phyloP scores from a whole-genome alignment of 2,797 vertebrate genomes.

The Apogon hyalosoma region DNA sequence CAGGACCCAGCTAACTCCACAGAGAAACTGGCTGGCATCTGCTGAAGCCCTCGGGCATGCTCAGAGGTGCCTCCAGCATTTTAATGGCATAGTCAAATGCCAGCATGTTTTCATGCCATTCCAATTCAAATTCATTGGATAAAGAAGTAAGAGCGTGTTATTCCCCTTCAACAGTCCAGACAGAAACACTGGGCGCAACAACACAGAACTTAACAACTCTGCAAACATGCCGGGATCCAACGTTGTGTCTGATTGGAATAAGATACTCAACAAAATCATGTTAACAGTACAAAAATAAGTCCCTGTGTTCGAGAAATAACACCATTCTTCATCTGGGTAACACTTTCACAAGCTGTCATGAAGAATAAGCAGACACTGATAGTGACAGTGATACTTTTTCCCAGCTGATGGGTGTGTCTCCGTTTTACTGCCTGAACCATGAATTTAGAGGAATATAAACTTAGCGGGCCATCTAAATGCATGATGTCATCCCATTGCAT shows the following conservation, averaged over 20 bases:
- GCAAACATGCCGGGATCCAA: conserved; percentile 75
- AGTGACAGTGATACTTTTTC: conserved; percentile 7
- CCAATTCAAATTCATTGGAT: conserved; percentile 86
- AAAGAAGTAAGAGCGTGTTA: conserved; percentile 81
- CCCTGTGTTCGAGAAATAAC: conserved; percentile 21
- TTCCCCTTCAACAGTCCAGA: conserved; percentile 81
- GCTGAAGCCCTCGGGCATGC: conserved; percentile 84
- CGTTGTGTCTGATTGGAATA: conserved; percentile 70
- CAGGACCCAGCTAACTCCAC: conserved; percentile 75
- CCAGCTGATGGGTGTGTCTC: conserved; percentile 44
- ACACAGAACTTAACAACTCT: conserved; percentile 75
- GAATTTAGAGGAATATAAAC: conserved; percentile 54
- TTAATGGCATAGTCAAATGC: conserved; percentile 89
- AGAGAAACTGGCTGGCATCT: conserved; percentile 84
- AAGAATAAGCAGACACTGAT: conserved; percentile 27
- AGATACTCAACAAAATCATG: conserved; percentile 60
- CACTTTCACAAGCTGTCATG: conserved; percentile 23
- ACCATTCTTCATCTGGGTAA: conserved; percentile 39
- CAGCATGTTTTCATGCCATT: conserved; percentile 87
- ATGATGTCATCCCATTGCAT: conserved; percentile 65
- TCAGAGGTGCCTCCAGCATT: conserved; percentile 89
- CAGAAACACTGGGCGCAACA: conserved; percentile 76
- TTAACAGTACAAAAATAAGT: conserved; percentile 32
- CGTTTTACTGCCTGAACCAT: conserved; percentile 11
- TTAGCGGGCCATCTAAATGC: conserved; percentile 38